Evolutionary conservation across 2,113 vertebrate species (phyloP).

Genomic region (Chionomys nivalis): DNA sequence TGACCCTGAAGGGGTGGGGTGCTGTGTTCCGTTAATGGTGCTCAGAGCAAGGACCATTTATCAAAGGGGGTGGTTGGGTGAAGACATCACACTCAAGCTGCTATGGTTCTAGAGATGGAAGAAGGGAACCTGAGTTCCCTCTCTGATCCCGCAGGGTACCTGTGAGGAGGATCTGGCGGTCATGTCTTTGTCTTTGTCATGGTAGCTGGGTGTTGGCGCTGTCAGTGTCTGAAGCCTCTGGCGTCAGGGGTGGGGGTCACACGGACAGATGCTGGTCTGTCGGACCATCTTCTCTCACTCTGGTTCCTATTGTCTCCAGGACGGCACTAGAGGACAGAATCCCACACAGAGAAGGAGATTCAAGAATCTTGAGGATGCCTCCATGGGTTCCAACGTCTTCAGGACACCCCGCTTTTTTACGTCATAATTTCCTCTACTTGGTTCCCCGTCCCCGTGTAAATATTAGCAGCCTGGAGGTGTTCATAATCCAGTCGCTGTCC

Average conservation of each 20-base stretch:
- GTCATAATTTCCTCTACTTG: background rate
- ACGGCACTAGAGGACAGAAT: slow-evolving; percentile 43
- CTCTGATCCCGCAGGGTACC: background rate
- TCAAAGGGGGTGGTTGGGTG: background rate
- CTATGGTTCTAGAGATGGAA: background rate
- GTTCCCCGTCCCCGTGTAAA: background rate
- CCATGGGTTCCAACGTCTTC: background rate
- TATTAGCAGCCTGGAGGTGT: background rate
- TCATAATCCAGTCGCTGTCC: background rate
- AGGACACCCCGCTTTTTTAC: background rate
- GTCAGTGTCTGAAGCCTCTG: background rate
- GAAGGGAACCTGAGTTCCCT: background rate
- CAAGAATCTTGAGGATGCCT: background rate
- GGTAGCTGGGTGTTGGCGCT: background rate
- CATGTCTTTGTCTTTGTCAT: background rate
- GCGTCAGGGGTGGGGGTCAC: background rate
- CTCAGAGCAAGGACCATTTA: background rate
- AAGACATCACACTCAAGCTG: background rate
- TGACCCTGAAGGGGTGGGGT: background rate
- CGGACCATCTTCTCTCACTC: background rate
- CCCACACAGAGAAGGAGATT: background rate
- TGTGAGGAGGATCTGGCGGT: background rate
- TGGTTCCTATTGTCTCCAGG: slow-evolving; percentile 59
- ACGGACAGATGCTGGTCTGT: background rate
- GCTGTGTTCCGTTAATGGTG: background rate